Evolutionary conservation across 2,888 invertebrate genomes (phyloP), one percentile per base, ranked within the genome.

Genomic region (Folsomia manolachei): DNA sequence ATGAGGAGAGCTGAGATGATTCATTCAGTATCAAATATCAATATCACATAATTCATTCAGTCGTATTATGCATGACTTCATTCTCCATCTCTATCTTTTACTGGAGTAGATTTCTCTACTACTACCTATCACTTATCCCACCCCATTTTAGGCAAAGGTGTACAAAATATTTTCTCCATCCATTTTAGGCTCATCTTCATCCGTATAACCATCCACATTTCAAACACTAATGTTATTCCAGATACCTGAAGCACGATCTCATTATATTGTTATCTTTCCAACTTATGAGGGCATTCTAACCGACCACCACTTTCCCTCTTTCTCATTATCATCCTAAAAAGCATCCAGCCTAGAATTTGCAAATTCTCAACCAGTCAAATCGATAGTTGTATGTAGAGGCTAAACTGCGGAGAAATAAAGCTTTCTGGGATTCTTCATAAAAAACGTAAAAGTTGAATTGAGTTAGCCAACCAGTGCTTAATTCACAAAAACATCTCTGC

Each of bases 11-110:
- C n/a, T n/a, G 19, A 56, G 56, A 56, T 56, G 18, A 19, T 19
- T 9, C 18, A 51, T 51, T 56, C 56, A 56, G 56, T 56, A 56
- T 56, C 56, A 56, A 21, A 56, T 56, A 56, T 56, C 56, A 56
- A 56, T 56, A 56, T 56, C 56, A 21, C 56, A 56, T 56, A 56
- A 56, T 56, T 56, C 56, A 56, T 56, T 56, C 19, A 56, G 56
- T 14, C 18, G 56, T n/a, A 56, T 56, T 56, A 56, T 56, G 56
- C 56, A 56, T 56, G 56, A 56, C n/a, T 56, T 56, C 56, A 56
- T 56, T 56, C 56, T 56, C 56, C 56, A 21, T 19, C 56, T 39
- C 39, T 14, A 39, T n/a, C n/a, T n/a, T n/a, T n/a, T n/a, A n/a
- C n/a, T n/a, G n/a, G n/a, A n/a, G n/a, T n/a, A n/a, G n/a, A n/a